Evolutionary conservation across 1,140 invertebrate species (phyloP).

Genomic region (Cyclina sinensis): DNA sequence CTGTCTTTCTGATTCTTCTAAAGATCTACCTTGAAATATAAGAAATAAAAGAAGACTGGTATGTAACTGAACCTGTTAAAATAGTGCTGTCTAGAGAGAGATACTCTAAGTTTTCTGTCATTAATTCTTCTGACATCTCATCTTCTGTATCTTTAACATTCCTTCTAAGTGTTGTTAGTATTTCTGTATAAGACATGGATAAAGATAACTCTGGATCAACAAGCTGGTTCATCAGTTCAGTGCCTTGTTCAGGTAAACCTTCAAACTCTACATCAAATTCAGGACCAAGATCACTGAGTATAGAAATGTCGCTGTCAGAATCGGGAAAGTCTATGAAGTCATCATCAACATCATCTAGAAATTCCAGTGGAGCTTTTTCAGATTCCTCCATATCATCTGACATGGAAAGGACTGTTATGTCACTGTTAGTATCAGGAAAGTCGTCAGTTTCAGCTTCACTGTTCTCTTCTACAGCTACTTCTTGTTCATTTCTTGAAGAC

Average conservation of each 20-base stretch:
- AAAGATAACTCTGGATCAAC: neutral
- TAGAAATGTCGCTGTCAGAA: slow-evolving; percentile 6
- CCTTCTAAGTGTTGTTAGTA: neutral
- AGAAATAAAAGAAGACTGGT: no score
- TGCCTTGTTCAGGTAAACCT: neutral
- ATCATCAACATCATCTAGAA: neutral
- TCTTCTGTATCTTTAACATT: slow-evolving; percentile 7
- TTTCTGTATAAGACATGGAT: neutral
- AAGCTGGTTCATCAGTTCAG: neutral
- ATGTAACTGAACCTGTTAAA: neutral
- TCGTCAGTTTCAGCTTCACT: neutral
- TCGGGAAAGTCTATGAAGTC: slow-evolving; percentile 4
- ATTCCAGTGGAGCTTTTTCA: neutral
- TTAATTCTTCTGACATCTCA: neutral
- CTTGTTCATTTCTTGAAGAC: neutral
- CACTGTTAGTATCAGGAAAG: slow-evolving; percentile 50
- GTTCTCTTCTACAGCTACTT: neutral
- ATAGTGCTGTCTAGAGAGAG: slow-evolving; percentile 8
- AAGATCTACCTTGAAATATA: no score
- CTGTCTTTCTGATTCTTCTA: no score
- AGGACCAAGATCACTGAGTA: neutral
- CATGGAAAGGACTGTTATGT: slow-evolving; percentile 50
- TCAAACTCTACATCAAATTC: neutral
- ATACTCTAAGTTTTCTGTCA: neutral
- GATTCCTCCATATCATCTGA: neutral